Evolutionary conservation across 2,888 invertebrate species (phyloP), one percentile per base, ranked within the genome.

Genomic region (Tortricodes alternella): DNA sequence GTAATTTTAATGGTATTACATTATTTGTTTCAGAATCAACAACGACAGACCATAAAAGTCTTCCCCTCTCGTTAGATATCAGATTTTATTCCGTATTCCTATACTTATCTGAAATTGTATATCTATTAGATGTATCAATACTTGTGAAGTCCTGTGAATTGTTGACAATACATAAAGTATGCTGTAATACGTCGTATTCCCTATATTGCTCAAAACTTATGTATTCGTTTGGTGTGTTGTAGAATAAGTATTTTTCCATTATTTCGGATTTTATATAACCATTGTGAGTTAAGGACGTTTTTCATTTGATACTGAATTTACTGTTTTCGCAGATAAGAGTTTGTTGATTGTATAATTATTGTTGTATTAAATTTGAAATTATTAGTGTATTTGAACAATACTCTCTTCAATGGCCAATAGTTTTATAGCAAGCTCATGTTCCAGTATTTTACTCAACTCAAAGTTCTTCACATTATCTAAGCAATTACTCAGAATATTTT

Each of bases 21-120:
- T 57, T 60, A 66, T 68, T 66, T 53, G 62, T 86, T 83, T 21
- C 89, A 89, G 89, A 78, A 76, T 73, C 71, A 68, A 80, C 83
- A 82, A 84, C 87, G 80, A 82, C 79, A 84, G 86, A 89, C 89
- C 88, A 88, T 83, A 78, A 76, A 75, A 86, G 89, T 89, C 89
- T 89, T 90, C 89, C 89, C 82, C 80, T 78, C 80, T 83, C 79
- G 77, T 83, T 88, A 89, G 79, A 81, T 86, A 81, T 80, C 85
- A 89, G 76, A 89, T 83, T 84, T 76, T 83, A 86, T 82, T 80
- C 79, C 78, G 76, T 85, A 88, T 83, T 87, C 80, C 83, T 89
- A 84, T 85, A n/a, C n/a, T n/a, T n/a, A 82, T 78, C 81, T 83
- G 75, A 83, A 78, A 70, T 83, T 87, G 85, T 89, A 84, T 89